Evolutionary conservation across 1,140 invertebrate species (phyloP), one percentile per base, ranked within the genome.

Genomic region (Galendromus occidentalis): DNA sequence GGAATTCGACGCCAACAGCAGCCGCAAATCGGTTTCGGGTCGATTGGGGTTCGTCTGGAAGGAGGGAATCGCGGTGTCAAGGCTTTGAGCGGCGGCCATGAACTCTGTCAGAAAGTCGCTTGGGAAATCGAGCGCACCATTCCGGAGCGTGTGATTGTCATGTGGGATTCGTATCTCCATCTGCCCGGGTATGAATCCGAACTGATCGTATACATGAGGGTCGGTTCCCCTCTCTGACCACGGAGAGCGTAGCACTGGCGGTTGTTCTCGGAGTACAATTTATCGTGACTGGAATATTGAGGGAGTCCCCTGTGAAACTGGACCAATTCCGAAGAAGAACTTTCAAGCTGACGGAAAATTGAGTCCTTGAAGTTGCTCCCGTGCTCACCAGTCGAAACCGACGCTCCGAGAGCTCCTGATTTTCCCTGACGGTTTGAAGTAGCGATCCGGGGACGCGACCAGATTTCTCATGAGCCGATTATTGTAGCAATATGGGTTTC

Each of bases 271-370:
- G 33, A 14, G 51, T 29, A 59, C 14, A 59, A 22, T 33, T 59
- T 59, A 22, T 25, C 51, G 25, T 59, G 51, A 22, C 51, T 59
- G 51, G 14, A 59, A 59, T 29, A 59, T 59, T 47, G 14, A 59
- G 14, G 2, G 22, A 59, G 14, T 29, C 25, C 14, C 14, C 20
- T 47, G n/a, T n/a, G n/a, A n/a, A n/a, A n/a, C n/a, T n/a, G n/a
- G n/a, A n/a, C n/a, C n/a, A n/a, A n/a, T n/a, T n/a, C n/a, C n/a
- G n/a, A n/a, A n/a, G n/a, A n/a, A n/a, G n/a, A n/a, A n/a, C n/a
- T n/a, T n/a, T n/a, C n/a, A n/a, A n/a, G n/a, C n/a, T n/a, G n/a
- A n/a, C n/a, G n/a, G n/a, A n/a, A n/a, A n/a, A n/a, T n/a, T n/a
- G n/a, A n/a, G n/a, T n/a, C n/a, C n/a, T n/a, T n/a, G n/a, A n/a